phyloP scores from a whole-genome alignment of 2,113 vertebrate species.

The Odontophorus gujanensis region DNA sequence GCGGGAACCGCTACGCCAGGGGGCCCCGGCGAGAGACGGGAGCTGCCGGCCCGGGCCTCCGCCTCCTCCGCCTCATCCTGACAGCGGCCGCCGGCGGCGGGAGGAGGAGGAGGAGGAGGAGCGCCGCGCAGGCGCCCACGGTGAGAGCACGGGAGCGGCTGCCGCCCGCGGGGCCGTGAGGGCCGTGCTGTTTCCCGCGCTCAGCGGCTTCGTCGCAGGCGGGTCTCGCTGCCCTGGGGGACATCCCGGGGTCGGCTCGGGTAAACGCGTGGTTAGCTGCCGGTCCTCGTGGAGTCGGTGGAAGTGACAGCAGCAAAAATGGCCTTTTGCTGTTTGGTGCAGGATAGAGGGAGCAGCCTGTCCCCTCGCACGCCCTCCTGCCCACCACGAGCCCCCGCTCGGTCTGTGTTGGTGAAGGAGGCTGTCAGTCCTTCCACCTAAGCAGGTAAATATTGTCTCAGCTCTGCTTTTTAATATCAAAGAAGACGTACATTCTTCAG shows the following conservation, averaged over 20 bases:
- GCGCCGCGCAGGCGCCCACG: constrained; percentile 52
- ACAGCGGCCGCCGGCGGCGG: constrained; percentile 38
- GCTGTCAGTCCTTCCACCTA: not conserved
- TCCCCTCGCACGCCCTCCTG: too few species aligned
- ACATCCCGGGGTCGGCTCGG: not conserved
- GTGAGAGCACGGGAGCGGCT: not conserved
- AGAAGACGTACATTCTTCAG: not conserved
- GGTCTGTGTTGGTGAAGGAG: not conserved
- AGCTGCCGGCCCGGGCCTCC: constrained; percentile 42
- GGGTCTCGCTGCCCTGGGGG: too few species aligned
- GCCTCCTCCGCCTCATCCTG: constrained; percentile 61
- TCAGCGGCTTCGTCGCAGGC: not conserved
- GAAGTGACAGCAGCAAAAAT: not conserved
- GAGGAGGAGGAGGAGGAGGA: constrained; percentile 40
- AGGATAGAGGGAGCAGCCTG: not conserved
- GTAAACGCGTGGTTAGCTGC: not conserved
- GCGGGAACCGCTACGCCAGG: constrained; percentile 49
- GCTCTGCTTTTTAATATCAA: not conserved
- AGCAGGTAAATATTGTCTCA: not conserved
- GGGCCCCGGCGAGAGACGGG: constrained; percentile 29
- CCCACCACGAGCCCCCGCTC: too few species aligned
- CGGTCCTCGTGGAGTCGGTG: not conserved
- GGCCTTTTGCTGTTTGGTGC: fast-evolving
- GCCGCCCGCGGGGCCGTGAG: not conserved
- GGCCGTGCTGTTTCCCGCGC: not conserved